Base-by-base conservation (phyloP, 2,888 invertebrate species). In the Eulithis prunata region DNA sequence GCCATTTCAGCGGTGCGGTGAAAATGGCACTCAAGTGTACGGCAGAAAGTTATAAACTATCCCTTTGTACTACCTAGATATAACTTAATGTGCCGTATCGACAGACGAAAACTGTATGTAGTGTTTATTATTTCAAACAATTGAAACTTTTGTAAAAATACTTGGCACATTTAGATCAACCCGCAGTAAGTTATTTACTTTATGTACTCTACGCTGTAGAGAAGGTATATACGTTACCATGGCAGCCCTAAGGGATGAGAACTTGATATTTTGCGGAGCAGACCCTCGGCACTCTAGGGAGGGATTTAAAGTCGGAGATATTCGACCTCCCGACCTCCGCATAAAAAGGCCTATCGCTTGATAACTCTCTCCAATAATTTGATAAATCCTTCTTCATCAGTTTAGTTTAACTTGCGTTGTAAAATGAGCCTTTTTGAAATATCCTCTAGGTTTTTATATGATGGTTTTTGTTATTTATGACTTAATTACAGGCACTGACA, bases 191-290 rank as follows among this genome's bases (percentile, higher is more conserved):
- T 32, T 49, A 49, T 49, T 21, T 49, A 13, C 21, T 21, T 47
- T 47, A 47, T 47, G 47, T 47, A 47, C 49, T 49, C 49, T 49
- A 41, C 10, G 21, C 11, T 49, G 21, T 21, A 11, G 49, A 41
- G 21, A 21, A 21, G 21, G 57, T 61, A 53, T 47, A 49, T 62
- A 47, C 57, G 63, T 64, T 56, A 62, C 55, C 55, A 63, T 52
- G 65, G 64, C 46, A 51, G 65, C 64, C 71, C 54, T 67, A 2
- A 55, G 70, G 68, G 69, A 68, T 66, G 46, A 57, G 62, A 71
- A 71, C 73, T 69, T 70, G 71, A 73, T 73, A 73, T 73, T 73
- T 73, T 66, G 62, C 71, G 61, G 63, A 62, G 64, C 69, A 67
- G 67, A 57, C 70, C 62, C 64, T 66, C 57, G 12, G 57, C 55